Percentiles rank a stretch among this genome's conserved stretches.
Conservation (phyloP, 2,888 invertebrate genomes). For the Lasioglossum calceatum region DNA sequence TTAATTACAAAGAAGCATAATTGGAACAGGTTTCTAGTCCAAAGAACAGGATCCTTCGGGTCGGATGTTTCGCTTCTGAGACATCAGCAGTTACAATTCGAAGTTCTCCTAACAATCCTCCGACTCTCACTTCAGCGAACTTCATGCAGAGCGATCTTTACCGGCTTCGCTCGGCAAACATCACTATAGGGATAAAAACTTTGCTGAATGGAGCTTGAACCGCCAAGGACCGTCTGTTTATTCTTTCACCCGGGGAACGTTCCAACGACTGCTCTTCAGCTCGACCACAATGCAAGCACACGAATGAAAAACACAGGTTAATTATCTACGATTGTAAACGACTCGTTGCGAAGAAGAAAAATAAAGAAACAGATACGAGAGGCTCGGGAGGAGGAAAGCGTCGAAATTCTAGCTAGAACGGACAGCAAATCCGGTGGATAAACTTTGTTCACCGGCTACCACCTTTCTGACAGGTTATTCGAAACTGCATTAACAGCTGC, state of each 20-base stretch:
- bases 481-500: conserved; percentile 1
- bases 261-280: neutral
- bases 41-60: neutral
- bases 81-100: neutral
- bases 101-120: conserved; percentile 6
- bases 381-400: neutral
- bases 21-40: neutral
- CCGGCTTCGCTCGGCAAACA: neutral
- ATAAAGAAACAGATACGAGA: neutral
- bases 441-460: neutral
- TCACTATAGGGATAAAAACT: neutral
- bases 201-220: neutral
- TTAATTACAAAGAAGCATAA: neutral
- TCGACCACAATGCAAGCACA: neutral
- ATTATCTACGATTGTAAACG: neutral
- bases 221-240: neutral
- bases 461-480: conserved; percentile 4
- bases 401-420: neutral
- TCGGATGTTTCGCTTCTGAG: neutral
- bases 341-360: neutral
- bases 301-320: neutral
- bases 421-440: neutral
- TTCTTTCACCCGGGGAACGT: neutral
- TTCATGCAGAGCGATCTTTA: neutral
- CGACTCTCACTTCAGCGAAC: neutral